phyloP scores from a whole-genome alignment of 2,113 vertebrate species.

The Cyprinodon variegatus region DNA sequence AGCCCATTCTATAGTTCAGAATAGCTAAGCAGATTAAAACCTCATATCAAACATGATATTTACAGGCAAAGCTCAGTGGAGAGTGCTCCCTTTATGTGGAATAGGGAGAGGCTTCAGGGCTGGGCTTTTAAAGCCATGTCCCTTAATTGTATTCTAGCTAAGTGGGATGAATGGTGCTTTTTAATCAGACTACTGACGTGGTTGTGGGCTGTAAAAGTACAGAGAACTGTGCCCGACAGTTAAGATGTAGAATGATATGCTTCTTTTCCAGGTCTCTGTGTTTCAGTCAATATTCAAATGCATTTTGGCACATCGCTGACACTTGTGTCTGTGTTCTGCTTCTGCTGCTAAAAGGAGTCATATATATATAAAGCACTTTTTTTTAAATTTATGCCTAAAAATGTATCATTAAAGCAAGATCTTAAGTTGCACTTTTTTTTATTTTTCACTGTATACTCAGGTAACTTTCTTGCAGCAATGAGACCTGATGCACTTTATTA shows the following conservation, averaged over 20 bases:
- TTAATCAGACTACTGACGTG: conserved; percentile 77
- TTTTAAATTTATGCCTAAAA: background rate
- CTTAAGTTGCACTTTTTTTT: conserved; percentile 2
- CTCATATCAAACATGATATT: conserved; percentile 83
- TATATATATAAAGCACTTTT: conserved; percentile 3
- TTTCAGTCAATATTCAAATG: conserved; percentile 56
- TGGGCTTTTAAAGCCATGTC: conserved; percentile 76
- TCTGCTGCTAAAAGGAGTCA: conserved; percentile 17
- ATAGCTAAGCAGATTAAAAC: conserved; percentile 83
- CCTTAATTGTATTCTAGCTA: conserved; percentile 80
- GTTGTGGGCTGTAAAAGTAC: conserved; percentile 65
- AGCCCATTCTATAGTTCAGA: conserved; percentile 82
- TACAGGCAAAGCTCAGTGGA: conserved; percentile 77
- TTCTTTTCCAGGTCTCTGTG: conserved; percentile 52
- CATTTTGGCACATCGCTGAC: conserved; percentile 37
- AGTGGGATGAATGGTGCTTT: conserved; percentile 79
- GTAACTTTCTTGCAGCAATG: conserved; percentile 35
- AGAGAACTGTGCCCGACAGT: conserved; percentile 66
- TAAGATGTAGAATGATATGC: conserved; percentile 71
- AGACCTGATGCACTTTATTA: conserved; percentile 51
- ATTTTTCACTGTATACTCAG: background rate
- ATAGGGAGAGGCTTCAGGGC: conserved; percentile 69
- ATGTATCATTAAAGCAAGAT: background rate
- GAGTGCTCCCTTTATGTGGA: conserved; percentile 80
- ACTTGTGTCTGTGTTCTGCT: conserved; percentile 53